Evolutionary conservation across 2,888 invertebrate species (phyloP).

Genomic region (Sphaerophoria taeniata): DNA sequence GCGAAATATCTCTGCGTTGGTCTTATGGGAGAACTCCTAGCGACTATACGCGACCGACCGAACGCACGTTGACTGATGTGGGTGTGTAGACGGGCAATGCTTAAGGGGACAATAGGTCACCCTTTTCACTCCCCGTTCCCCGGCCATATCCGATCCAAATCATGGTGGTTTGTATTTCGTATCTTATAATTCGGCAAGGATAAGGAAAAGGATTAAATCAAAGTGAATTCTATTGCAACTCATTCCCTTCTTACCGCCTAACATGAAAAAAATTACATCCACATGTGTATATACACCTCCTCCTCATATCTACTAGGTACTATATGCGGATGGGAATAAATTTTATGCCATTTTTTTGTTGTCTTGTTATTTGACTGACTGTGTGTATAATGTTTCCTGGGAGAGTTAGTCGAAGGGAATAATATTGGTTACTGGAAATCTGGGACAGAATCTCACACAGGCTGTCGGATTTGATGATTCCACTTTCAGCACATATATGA

Average conservation of each 20-base stretch:
- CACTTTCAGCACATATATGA: conserved; percentile 42
- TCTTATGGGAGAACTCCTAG: conserved; percentile 17
- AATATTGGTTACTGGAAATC: conserved; percentile 64
- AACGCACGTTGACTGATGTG: neutral
- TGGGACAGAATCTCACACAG: conserved; percentile 42
- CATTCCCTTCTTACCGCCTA: conserved; percentile 67
- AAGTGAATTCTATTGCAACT: conserved; percentile 68
- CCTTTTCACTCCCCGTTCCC: neutral
- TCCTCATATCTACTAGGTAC: too few relatives aligned
- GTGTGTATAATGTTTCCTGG: conserved; percentile 43
- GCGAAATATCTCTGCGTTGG: conserved; percentile 16
- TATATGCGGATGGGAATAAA: conserved; percentile 11
- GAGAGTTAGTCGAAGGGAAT: conserved; percentile 27
- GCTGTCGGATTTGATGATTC: conserved; percentile 64
- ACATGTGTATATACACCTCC: neutral
- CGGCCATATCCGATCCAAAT: conserved; percentile 7
- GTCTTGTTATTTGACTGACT: conserved; percentile 8
- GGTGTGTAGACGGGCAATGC: neutral
- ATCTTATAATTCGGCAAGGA: conserved; percentile 63
- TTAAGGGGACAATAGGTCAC: conserved; percentile 24
- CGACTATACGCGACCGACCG: neutral
- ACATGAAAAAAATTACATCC: conserved; percentile 44
- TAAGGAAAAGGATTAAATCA: conserved; percentile 73
- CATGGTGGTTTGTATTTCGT: neutral
- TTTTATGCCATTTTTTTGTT: neutral